Percentiles rank a stretch among this genome's conserved stretches.
Evolutionary conservation across 2,113 vertebrate species (phyloP).

Genomic region (Gadus chalcogrammus): DNA sequence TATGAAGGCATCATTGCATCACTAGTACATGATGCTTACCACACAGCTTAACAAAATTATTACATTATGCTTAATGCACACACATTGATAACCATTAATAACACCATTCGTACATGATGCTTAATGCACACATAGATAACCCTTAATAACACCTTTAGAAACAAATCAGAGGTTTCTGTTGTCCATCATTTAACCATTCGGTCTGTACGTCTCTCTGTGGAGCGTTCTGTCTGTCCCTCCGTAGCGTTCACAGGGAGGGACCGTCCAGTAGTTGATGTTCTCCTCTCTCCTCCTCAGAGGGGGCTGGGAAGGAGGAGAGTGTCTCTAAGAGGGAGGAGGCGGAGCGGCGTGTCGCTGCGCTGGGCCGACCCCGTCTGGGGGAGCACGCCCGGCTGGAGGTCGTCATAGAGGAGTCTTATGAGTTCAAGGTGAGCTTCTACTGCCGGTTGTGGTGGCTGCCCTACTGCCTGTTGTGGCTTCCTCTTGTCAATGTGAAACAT

Average conservation of each 20-base stretch:
- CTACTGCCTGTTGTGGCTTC: no score
- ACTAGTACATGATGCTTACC: neutral
- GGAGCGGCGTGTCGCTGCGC: conserved; percentile 84
- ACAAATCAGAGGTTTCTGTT: neutral
- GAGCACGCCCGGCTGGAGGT: conserved; percentile 87
- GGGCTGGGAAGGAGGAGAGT: conserved; percentile 72
- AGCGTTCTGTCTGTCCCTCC: neutral
- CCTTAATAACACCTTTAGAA: no score
- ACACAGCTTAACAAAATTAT: no score
- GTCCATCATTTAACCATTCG: no score
- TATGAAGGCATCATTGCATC: neutral
- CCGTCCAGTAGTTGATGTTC: neutral
- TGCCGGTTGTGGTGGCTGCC: no score
- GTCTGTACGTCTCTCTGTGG: conserved; percentile 11
- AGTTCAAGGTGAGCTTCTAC: conserved; percentile 86
- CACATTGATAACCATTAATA: no score
- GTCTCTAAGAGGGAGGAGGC: conserved; percentile 84
- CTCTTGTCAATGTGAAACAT: no score
- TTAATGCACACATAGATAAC: no score
- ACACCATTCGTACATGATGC: no score
- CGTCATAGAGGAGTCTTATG: conserved; percentile 94
- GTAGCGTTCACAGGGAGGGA: neutral
- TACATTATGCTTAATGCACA: no score
- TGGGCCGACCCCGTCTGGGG: conserved; percentile 87
- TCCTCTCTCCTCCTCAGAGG: conserved; percentile 73